Conservation (phyloP, 2,888 invertebrate species). For the Cheilosia impressa region DNA sequence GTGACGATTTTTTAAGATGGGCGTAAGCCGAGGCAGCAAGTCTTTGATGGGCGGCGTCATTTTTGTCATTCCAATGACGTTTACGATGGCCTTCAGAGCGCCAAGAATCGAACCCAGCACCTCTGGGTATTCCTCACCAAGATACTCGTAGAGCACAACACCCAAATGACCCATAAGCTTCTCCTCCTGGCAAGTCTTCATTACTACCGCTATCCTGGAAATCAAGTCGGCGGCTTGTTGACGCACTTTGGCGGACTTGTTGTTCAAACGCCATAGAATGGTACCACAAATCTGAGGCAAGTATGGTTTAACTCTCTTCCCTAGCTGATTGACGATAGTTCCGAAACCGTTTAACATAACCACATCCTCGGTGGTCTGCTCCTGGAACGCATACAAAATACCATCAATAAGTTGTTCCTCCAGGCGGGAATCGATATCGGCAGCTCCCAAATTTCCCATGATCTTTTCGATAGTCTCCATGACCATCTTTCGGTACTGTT, state of each 20-base stretch:
- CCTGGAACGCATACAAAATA: conserved; percentile 99
- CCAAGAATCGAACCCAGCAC: conserved; percentile 99
- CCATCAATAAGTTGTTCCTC: conserved; percentile 99
- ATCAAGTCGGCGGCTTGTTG: conserved; percentile 99
- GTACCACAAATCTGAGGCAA: conserved; percentile 99
- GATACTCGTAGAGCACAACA: conserved; percentile 98
- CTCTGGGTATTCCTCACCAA: conserved; percentile 99
- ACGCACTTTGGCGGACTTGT: conserved; percentile 99
- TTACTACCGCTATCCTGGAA: conserved; percentile 98
- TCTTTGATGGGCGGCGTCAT: conserved; percentile 99
- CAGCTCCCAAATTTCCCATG: conserved; percentile 98
- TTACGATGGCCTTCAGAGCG: conserved; percentile 99
- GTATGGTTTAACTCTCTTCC: conserved; percentile 98
- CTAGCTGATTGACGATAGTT: conserved; percentile 98
- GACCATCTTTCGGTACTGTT: conserved; percentile 99
- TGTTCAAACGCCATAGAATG: conserved; percentile 99
- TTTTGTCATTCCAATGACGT: conserved; percentile 99
- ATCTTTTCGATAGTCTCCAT: conserved; percentile 99
- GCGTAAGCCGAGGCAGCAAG: conserved; percentile 96
- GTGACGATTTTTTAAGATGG: conserved; percentile 98
- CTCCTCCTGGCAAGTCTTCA: conserved; percentile 99
- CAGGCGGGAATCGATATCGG: conserved; percentile 98
- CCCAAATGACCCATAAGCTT: conserved; percentile 99
- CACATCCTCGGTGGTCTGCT: conserved; percentile 99
- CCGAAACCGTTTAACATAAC: conserved; percentile 99